Base-by-base conservation (phyloP, 2,888 invertebrate species). In the Rhopalosiphum nymphaeae region DNA sequence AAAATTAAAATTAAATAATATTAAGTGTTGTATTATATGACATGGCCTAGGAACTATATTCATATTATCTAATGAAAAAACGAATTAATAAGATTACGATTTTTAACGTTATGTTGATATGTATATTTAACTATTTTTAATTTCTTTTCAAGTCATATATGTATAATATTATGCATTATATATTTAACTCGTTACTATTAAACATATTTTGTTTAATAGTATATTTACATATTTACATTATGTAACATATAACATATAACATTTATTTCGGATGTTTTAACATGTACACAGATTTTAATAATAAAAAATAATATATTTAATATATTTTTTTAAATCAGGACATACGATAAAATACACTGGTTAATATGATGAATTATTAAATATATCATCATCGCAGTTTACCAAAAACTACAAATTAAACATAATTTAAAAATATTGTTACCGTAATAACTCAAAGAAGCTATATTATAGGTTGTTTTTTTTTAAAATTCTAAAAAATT, bases 1-100 rank as follows among this genome's bases (percentile, higher is more conserved):
- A 7, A 78, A 91, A 49, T 91, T 91, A 44, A 61, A 78, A 78
- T 78, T 53, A 26, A 91, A 78, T 78, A 78, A 42, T 42, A 42
- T 49, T 78, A 91, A 42, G 13, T 44, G 21, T 13, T 49, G 11
- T 78, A 67, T 91, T 49, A 49, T 89, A 26, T 42, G 56, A 44
- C 42, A 13, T 26, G 3, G 26, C 44, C 13, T 0, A 5, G 29
- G 4, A 16, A 0, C 26, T 26, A 89, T 86, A 56, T 57, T 42
- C n/a, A 44, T 9, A 56, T 53, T 25, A 36, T 56, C 26, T 13
- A 25, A 3, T 5, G 13, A 36, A 7, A 1, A n/a, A 36, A n/a
- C 16, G 7, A n/a, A 67, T 61, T 36, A 67, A n/a, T 67, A n/a
- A 67, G 7, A 67, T 36, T 67, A 36, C 7, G 1, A 67, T 67